Base-by-base conservation (phyloP, 92 coral and sea anemone species). In the Pocillopora meandrina region DNA sequence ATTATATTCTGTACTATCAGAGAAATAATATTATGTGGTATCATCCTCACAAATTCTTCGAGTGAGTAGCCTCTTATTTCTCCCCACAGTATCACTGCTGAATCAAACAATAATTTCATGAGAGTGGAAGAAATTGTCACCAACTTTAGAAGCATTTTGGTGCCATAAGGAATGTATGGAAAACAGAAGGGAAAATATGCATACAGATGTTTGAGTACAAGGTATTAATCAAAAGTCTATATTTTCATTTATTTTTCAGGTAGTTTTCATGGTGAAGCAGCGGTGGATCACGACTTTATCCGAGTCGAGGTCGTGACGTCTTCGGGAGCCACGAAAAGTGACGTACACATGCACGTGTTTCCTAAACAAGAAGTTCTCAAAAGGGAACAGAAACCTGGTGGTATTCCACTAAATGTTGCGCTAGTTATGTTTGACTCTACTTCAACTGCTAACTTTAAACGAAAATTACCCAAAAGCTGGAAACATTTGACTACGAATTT, bases 341-440 rank as follows among this genome's bases (percentile, higher is more conserved):
- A 92, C 21, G 56, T 89, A 11, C 91, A 87, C 67, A 89, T 92
- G 91, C 72, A 84, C 1, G 82, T 86, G 9, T 87, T 88, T 36
- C 91, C 91, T 33, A 89, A 90, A 68, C 65, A 56, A 60, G 91
- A 91, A 23, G 97, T 89, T 33, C 79, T 82, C n/a, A 57, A 68
- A 35, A 84, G 97, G 82, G 74, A 36, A 15, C 73, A 65, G 47
- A 75, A 82, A 18, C 87, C 83, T 23, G 74, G 90, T 19, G 91
- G 92, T 12, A 81, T 93, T 26, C 97, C 97, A 55, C 69, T 89
- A 36, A 91, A 87, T 72, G 81, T 93, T 56, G 84, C 87, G 42
- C 75, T 93, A 76, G 80, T 93, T 64, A 91, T 93, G 97, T 93
- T 91, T 65, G 97, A 93, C 83, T 93, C 97, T 11, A 91, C 94